Base-by-base conservation (phyloP, 2,797 vertebrate genomes). In the Syngnathus acus region DNA sequence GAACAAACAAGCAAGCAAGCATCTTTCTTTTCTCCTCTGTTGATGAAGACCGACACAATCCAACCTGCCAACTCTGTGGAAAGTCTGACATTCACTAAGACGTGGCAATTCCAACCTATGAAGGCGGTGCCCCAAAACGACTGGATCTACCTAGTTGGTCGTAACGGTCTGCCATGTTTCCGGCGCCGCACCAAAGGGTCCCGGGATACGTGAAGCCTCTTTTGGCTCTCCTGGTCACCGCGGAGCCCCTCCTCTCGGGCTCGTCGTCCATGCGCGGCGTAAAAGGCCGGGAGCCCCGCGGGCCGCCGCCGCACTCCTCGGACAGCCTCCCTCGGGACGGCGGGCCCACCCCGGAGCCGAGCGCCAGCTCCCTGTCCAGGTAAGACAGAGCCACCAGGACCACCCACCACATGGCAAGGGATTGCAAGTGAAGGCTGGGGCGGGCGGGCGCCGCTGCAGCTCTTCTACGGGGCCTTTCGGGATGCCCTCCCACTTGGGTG, bases 151-250 rank as follows among this genome's bases (percentile, higher is more conserved):
- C 94, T 66, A 94, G 74, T 64, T 94, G 88, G 26, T 92, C 78
- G 13, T 90, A 91, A 70, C 78, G 66, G 5, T 92, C 91, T 0
- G 92, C 94, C 77, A 89, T 94, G 88, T 93, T 93, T 1, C 95
- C 95, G 0, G 91, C 93, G 5, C 93, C 92, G 10, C 92, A 95
- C 91, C 90, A 94, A 65, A 94, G 87, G 0, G 93, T 93, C 51
- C 93, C 94, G 1, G 91, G 93, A 68, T 93, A 94, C 14, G 94
- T 94, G 63, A 94, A 92, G 62, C 93, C 92, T 17, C 85, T 89
- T 74, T 84, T 93, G 67, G 84, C 70, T 68, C 93, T 80, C 60
- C 72, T 32, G 1, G 68, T 45, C 37, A 47, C 58, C n/a, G 32
- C 55, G 55, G 32, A 2, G 21, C 54, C 54, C 26, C 54, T 57